These are phyloP conservation scores for Metridium senile DNA, from an alignment of 92 coral and sea anemone species.

Conservation along the genomic window DNA sequence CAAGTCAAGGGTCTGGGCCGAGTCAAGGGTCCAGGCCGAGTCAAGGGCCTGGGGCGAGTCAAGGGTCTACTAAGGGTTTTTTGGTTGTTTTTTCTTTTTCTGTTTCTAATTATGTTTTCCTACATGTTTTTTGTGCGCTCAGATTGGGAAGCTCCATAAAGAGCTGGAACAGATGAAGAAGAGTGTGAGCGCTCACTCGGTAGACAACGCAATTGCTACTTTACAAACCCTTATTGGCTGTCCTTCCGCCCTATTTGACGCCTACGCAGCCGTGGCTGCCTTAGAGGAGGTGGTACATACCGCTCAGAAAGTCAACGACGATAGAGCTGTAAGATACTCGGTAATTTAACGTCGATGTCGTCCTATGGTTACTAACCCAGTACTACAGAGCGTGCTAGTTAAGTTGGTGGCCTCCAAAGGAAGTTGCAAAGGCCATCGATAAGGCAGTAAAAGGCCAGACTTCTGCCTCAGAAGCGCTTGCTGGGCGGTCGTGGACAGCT, in stretches of 20 bases:
- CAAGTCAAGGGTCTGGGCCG: too few species aligned
- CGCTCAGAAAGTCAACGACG: constrained; percentile 2
- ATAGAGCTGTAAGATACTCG: not conserved
- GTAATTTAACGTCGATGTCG: not conserved
- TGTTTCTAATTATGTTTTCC: too few species aligned
- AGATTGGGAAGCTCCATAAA: not conserved
- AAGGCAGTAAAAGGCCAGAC: too few species aligned
- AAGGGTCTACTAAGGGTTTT: too few species aligned
- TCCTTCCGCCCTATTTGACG: constrained; percentile 17
- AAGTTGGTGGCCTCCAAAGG: constrained; percentile 20
- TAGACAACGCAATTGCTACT: not conserved
- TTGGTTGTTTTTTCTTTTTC: too few species aligned
- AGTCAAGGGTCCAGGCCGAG: too few species aligned
- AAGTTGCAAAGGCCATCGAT: constrained; percentile 9
- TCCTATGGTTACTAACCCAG: constrained; percentile 15
- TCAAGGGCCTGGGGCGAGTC: too few species aligned
- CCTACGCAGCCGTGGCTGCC: constrained; percentile 24
- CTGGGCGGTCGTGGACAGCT: constrained; percentile 21
- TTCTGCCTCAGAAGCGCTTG: not conserved
- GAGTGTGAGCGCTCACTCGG: not conserved
- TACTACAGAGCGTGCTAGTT: constrained; percentile 1
- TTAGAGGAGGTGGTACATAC: constrained; percentile 13
- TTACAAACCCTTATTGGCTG: constrained; percentile 4
- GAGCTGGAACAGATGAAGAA: not conserved
- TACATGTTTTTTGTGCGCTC: too few species aligned